These are phyloP conservation scores for Tinamus guttatus DNA, from an alignment of 2,113 vertebrate species.

Conservation along the genomic window DNA sequence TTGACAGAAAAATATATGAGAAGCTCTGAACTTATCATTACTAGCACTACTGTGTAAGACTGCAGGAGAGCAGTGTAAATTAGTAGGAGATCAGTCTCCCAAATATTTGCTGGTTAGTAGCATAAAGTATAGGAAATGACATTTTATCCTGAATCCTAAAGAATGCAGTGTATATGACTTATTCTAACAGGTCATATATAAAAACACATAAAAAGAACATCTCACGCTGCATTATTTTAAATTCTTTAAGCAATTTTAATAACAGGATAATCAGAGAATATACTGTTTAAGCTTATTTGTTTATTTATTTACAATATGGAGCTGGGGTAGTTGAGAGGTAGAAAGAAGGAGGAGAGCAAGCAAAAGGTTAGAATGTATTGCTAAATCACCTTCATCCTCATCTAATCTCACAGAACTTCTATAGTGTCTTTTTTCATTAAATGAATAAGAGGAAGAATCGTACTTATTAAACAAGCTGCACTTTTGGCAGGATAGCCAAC, in stretches of 20 bases:
- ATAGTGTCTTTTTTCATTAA: neutral
- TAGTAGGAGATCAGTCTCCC: neutral
- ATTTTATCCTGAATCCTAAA: neutral
- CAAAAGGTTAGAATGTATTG: neutral
- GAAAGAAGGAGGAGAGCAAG: neutral
- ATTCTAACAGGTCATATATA: neutral
- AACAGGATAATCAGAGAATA: constrained; percentile 7
- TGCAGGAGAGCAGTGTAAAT: neutral
- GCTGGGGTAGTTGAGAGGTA: neutral
- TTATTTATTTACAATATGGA: neutral
- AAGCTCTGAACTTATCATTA: neutral
- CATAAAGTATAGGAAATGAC: neutral
- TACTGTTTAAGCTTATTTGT: neutral
- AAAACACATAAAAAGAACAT: neutral
- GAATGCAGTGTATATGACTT: neutral
- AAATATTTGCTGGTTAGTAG: neutral
- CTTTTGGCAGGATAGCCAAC: neutral
- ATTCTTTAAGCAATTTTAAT: neutral
- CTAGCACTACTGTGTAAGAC: neutral
- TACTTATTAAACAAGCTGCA: neutral
- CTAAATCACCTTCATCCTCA: neutral
- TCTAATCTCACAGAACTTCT: neutral
- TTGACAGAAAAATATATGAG: neutral
- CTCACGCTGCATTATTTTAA: neutral
- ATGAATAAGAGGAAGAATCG: neutral